Conservation (phyloP, 2,797 vertebrate genomes). For the Cossypha polioptera region DNA sequence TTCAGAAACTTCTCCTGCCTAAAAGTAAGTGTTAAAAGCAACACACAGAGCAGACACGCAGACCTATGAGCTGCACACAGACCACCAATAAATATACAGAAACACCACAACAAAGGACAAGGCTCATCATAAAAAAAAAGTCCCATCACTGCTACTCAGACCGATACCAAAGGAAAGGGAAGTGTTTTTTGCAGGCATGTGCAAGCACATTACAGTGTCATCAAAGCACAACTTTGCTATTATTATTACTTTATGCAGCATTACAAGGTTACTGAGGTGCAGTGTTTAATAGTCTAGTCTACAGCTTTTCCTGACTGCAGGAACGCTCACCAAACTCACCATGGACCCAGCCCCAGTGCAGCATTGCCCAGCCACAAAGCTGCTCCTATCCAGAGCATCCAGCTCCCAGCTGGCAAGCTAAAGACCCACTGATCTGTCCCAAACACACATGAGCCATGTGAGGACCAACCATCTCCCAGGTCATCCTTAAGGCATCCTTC, state of each 20-base stretch:
- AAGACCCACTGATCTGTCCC: background rate
- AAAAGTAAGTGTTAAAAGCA: conserved; percentile 58
- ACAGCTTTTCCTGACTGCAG: conserved; percentile 72
- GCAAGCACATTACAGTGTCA: conserved; percentile 82
- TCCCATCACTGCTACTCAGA: conserved; percentile 82
- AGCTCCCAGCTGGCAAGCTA: background rate
- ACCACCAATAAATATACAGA: conserved; percentile 78
- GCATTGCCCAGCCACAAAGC: background rate
- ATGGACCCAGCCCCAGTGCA: background rate
- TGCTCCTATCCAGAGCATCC: background rate
- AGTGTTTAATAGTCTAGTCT: conserved; percentile 82
- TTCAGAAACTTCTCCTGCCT: background rate
- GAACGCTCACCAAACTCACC: conserved; percentile 78
- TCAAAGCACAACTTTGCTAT: conserved; percentile 84
- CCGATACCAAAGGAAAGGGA: conserved; percentile 75
- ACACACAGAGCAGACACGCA: conserved; percentile 53
- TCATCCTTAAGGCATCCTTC: background rate
- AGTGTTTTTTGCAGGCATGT: conserved; percentile 84
- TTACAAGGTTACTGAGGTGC: conserved; percentile 93
- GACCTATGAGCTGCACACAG: conserved; percentile 54
- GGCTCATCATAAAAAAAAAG: conserved; percentile 83
- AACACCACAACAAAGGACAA: conserved; percentile 83
- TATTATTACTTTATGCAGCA: conserved; percentile 90
- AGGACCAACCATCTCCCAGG: background rate
- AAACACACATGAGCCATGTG: background rate